Conservation (phyloP, 1,140 invertebrate species). For the Portunus trituberculatus region DNA sequence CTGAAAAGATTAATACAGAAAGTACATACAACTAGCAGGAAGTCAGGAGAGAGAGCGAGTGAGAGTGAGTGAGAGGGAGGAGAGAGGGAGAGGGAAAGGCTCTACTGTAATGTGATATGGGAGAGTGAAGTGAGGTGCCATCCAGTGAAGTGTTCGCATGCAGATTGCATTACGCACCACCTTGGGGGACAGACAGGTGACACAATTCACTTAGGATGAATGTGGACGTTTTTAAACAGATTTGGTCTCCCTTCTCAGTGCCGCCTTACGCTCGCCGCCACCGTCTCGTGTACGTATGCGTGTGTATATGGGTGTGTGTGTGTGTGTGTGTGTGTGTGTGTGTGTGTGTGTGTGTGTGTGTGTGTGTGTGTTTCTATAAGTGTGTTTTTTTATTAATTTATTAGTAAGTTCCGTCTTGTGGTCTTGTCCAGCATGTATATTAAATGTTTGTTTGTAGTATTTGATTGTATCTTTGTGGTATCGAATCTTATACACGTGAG, state of each 20-base stretch:
- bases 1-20: too few species aligned
- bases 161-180: background rate
- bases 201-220: constrained; percentile 31
- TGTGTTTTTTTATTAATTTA: too few species aligned
- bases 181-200: constrained; percentile 32
- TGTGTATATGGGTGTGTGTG: background rate
- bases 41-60: background rate
- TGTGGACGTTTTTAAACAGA: constrained; percentile 39
- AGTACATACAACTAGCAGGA: too few species aligned
- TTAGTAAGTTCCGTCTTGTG: too few species aligned
- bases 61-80: constrained; percentile 4
- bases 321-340: background rate
- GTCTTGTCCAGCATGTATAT: too few species aligned
- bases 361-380: too few species aligned
- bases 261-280: too few species aligned
- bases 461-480: too few species aligned
- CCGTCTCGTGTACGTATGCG: too few species aligned
- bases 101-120: constrained; percentile 32
- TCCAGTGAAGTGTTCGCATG: background rate
- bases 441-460: too few species aligned
- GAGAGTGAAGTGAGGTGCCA: background rate
- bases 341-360: too few species aligned
- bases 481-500: too few species aligned
- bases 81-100: background rate
- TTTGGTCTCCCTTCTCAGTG: background rate